Evolutionary conservation across 2,797 vertebrate species (phyloP), one percentile per base, ranked within the genome.

Genomic region (Taenioides sp.): DNA sequence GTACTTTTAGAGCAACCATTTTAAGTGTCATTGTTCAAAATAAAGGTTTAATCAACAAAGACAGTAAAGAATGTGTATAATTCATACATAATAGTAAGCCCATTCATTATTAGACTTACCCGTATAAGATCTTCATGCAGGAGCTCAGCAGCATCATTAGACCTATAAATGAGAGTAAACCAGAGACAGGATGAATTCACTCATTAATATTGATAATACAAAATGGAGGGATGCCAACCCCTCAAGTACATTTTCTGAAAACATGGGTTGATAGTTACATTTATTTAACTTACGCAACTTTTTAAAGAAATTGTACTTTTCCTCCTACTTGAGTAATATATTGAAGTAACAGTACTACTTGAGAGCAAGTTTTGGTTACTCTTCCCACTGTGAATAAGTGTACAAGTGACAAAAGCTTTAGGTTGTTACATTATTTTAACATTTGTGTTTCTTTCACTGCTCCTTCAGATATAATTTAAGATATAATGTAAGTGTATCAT

Each of bases 121-220:
- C 95, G 89, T 79, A 95, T 92, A 85, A 99, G 89, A 79, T 98
- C 96, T 72, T 95, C 95, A 0, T 94, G 91, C 37, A 99, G 94
- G 72, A 98, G 94, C 69, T 96, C 97, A 0, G 97, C 95, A 67
- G 95, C 95, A 94, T 99, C 98, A 57, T 97, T 95, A 71, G 94
- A 91, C 90, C 96, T 98, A 80, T 2, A 54, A 50, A n/a, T 31
- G 17, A 50, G 16, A 66, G 4, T 18, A 10, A 6, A 17, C 11
- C 17, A 11, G 17, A 43, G 10, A 20, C 5, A 31, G 7, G 37
- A 25, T 49, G 12, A 22, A 43, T 31, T 16, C 4, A 54, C n/a
- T n/a, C 5, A 28, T 2, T 2, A 27, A 6, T 18, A 59, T 28
- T 58, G 23, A 22, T 58, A 25, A 22, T 22, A 54, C n/a, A n/a